These are phyloP conservation scores for Climacteris rufus DNA, from an alignment of 2,113 vertebrate genomes.

Conservation along the genomic window DNA sequence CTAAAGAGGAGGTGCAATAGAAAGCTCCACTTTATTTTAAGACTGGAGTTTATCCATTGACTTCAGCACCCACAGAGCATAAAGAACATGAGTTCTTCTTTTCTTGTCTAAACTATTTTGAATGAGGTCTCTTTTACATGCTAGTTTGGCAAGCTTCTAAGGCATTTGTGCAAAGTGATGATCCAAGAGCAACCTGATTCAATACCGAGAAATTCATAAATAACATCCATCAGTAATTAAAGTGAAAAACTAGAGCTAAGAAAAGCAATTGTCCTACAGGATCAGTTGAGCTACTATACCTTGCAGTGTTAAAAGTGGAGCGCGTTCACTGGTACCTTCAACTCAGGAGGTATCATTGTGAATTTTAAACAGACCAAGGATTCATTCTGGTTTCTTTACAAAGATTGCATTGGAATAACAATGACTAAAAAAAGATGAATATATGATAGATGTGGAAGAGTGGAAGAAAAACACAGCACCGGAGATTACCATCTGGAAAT, in stretches of 20 bases:
- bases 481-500: background rate
- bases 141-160: constrained; percentile 64
- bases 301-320: background rate
- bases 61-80: background rate
- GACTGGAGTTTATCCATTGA: background rate
- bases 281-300: background rate
- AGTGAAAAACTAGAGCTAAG: constrained; percentile 10
- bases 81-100: background rate
- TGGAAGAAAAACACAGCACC: background rate
- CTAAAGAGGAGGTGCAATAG: background rate
- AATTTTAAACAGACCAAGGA: background rate
- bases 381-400: background rate
- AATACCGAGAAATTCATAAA: constrained; percentile 9
- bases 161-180: constrained; percentile 61
- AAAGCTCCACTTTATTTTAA: background rate
- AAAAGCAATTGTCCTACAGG: background rate
- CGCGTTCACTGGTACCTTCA: background rate
- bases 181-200: constrained; percentile 33
- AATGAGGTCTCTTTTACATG: constrained; percentile 18
- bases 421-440: background rate
- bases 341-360: background rate
- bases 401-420: background rate
- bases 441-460: background rate
- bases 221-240: background rate
- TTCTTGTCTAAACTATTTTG: constrained; percentile 60